phyloP scores from a whole-genome alignment of 2,797 vertebrate species.

The Chelonia mydas region DNA sequence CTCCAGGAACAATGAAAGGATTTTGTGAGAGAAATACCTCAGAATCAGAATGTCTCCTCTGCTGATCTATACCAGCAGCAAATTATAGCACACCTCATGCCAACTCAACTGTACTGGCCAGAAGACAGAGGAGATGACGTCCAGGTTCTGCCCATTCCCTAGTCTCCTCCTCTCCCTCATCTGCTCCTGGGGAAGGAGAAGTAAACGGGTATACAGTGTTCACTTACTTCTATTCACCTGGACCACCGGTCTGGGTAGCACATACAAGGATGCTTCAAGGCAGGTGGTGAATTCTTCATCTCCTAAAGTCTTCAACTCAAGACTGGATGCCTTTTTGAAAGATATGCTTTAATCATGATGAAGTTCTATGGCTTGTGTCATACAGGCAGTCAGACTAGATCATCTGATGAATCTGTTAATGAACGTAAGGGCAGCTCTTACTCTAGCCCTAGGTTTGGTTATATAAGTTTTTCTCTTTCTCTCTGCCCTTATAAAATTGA shows the following conservation, averaged over 20 bases:
- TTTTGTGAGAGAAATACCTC: background rate
- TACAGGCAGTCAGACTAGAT: background rate
- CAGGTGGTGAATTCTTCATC: background rate
- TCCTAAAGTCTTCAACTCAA: background rate
- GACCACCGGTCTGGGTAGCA: background rate
- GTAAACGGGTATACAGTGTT: accelerated
- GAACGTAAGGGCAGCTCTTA: background rate
- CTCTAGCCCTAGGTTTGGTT: background rate
- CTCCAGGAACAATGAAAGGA: background rate
- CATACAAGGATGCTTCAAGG: background rate
- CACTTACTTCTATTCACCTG: background rate
- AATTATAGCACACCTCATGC: background rate
- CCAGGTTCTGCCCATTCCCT: background rate
- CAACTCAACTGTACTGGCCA: background rate
- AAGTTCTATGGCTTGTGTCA: background rate
- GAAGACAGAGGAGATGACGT: background rate
- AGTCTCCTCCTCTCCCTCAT: background rate
- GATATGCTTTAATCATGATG: too few relatives aligned
- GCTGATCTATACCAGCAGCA: background rate
- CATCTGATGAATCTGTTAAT: too few relatives aligned
- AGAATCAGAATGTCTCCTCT: background rate
- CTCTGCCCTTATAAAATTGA: background rate
- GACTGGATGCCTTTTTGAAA: background rate
- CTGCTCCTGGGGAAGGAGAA: background rate
- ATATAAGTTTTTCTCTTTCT: background rate